Evolutionary conservation across 2,888 invertebrate species (phyloP), one percentile per base, ranked within the genome.

Genomic region (Eristalinus aeneus): DNA sequence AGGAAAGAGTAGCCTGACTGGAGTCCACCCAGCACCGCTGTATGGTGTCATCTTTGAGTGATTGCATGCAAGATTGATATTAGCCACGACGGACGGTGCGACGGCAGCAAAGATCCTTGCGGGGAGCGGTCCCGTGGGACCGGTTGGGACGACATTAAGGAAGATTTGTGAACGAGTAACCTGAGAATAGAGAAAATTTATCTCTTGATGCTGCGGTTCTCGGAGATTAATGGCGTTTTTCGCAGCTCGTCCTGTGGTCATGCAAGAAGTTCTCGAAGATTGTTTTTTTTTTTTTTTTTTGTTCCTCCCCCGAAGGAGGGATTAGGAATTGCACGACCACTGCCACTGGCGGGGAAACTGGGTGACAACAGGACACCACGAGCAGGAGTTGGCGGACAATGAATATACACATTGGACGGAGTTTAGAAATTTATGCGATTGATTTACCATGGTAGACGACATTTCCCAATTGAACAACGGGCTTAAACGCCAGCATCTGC

Each of bases 81-180:
- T 67, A 53, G 46, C 68, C 31, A 22, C 64, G 63, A 11, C 20
- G 36, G 23, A 8, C 10, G 54, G 32, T 16, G 22, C 11, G 36
- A 3, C 27, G 27, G 2, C 27, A 5, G 27, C 27, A 3, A 11
- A 8, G 53, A 34, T 34, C 34, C 34, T 16, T 64, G 11, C 20
- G 22, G 16, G 9, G n/a, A 58, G 22, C 34, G 63, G 36, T 39
- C 46, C 32, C 16, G 27, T 74, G 54, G 31, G 34, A 46, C 58
- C 63, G 64, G 22, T 60, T 46, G n/a, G 58, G 23, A 46, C 71
- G 64, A 85, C 60, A 65, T 81, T 81, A 85, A 85, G 80, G 56
- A 85, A 75, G 84, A 84, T 84, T 84, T 84, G 84, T 84, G 71
- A 71, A 46, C 67, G 56, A 56, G 56, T 11, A 75, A 80, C 80